Conservation (phyloP, 2,797 vertebrate genomes). For the Argentina silus region DNA sequence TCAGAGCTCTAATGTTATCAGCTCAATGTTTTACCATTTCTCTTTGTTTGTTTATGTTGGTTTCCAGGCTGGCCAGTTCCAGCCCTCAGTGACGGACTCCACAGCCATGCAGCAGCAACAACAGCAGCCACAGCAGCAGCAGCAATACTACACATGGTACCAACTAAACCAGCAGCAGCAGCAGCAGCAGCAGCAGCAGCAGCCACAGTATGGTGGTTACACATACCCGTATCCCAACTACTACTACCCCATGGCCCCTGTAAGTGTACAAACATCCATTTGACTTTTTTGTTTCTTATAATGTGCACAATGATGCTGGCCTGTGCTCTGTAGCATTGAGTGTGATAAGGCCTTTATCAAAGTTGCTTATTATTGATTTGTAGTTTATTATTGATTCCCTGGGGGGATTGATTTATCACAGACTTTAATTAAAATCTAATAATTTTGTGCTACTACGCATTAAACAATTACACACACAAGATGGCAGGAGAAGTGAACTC, state of each 20-base stretch:
- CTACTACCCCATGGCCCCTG: constrained; percentile 79
- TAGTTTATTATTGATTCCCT: no score
- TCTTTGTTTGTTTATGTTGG: background rate
- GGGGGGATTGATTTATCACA: no score
- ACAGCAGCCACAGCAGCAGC: constrained; percentile 64
- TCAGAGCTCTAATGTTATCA: background rate
- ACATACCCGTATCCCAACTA: constrained; percentile 84
- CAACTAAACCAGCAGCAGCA: constrained; percentile 82
- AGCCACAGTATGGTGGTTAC: constrained; percentile 83
- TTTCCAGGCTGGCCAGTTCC: constrained; percentile 77
- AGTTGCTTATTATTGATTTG: no score
- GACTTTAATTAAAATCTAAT: no score
- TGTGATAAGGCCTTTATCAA: no score
- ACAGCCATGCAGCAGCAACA: constrained; percentile 75
- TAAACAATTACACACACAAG: no score
- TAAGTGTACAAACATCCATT: constrained; percentile 51
- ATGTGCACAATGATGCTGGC: background rate
- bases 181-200: constrained; percentile 83
- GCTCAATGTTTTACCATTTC: constrained; percentile 36
- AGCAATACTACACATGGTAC: no score
- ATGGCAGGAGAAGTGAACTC: no score
- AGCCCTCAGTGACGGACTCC: constrained; percentile 76
- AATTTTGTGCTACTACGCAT: no score
- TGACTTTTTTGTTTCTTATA: background rate
- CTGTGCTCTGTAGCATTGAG: background rate